phyloP scores from a whole-genome alignment of 1,140 invertebrate genomes.

The Drosophila sechellia region DNA sequence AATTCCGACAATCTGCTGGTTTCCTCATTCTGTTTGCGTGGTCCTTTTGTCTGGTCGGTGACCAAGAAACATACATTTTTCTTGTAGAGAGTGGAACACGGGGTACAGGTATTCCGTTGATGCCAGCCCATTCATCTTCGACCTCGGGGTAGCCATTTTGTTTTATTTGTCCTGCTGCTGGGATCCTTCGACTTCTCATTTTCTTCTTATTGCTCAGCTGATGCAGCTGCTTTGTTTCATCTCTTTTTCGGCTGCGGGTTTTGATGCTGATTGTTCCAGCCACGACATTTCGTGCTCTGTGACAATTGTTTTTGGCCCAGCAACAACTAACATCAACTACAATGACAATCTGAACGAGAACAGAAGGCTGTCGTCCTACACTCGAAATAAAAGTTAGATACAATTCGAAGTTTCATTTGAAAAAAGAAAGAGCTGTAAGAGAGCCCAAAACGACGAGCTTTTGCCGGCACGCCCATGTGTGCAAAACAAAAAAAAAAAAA shows the following conservation, averaged over 20 bases:
- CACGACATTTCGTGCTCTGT: conserved; percentile 69
- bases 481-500: neutral
- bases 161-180: conserved; percentile 37
- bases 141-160: conserved; percentile 77
- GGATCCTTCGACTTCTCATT: conserved; percentile 17
- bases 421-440: neutral
- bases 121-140: conserved; percentile 54
- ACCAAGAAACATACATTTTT: neutral
- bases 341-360: conserved; percentile 29
- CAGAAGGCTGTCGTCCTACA: conserved; percentile 18
- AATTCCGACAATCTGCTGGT: neutral
- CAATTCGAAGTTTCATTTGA: neutral
- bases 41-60: too few species aligned
- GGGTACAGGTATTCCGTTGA: conserved; percentile 19
- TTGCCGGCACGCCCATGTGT: neutral
- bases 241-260: conserved; percentile 41
- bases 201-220: neutral
- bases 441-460: neutral
- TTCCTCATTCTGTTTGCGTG: neutral
- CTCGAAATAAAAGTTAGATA: neutral
- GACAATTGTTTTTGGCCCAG: conserved; percentile 67
- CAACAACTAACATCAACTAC: conserved; percentile 40
- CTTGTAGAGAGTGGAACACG: neutral
- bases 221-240: conserved; percentile 19
- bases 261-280: conserved; percentile 63